Base-by-base conservation (phyloP, 1,140 invertebrate species). In the Caerostris darwini region DNA sequence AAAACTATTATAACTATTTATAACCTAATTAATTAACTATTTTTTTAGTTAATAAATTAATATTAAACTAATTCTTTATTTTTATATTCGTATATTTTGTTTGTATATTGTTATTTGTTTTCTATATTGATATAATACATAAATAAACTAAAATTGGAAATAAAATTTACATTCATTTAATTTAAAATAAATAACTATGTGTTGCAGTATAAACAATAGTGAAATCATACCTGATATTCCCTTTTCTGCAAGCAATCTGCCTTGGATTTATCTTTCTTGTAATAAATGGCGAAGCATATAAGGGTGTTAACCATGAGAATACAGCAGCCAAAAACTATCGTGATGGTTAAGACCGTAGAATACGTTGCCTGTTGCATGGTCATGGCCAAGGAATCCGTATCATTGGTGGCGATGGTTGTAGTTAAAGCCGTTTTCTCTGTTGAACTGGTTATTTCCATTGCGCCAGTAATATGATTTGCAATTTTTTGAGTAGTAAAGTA, bases 281-380 rank as follows among this genome's bases (percentile, higher is more conserved):
- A 98, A 95, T 99, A 99, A 69, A 99, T 98, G 7, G 58, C 98
- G 61, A 98, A 98, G 95, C 99, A 99, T 87, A 99, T 99, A 1
- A 99, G 97, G 7, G 99, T 97, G 96, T 99, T 99, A 3, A 99
- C 97, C 8, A 99, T 97, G 5, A 99, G 96, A 7, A 99, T 97
- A 77, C 98, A 97, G 95, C 98, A 98, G 0, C 99, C 99, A 3
- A 99, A 98, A 0, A 98, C 98, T 90, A 99, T 98, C 0, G 98
- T 99, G 4, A 99, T 97, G n/a, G 98, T 98, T 1, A 99, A 96
- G 17, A 64, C 98, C 0, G 98, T 98, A 0, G 98, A 98, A 96
- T 98, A 98, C 59, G 97, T 98, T 95, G 98, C 95, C 4, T 95
- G 90, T 71, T 95, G 95, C 56, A 95, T 91, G 5, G 95, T 94